Evolutionary conservation across 2,113 vertebrate genomes (phyloP), one percentile per base, ranked within the genome.

Genomic region (Dasypus novemcinctus): DNA sequence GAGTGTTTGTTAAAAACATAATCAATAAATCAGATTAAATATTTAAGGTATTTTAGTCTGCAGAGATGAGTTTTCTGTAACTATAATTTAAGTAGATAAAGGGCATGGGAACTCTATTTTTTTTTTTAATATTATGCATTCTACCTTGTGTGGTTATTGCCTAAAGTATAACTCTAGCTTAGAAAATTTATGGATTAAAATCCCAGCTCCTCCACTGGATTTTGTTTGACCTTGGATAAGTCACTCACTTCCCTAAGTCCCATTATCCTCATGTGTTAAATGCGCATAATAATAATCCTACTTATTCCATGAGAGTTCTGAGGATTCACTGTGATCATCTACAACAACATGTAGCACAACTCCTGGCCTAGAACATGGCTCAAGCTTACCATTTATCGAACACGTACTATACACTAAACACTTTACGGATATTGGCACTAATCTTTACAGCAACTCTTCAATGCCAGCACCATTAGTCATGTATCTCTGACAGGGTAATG

Each of bases 1-100:
- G 57, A 78, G n/a, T 85, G 71, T 38, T 49, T 78, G 72, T 87
- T 96, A 96, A 94, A 93, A 79, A 85, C 80, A 89, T 92, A 95
- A 80, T n/a, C 72, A 74, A 33, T 86, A 90, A 84, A 68, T 91
- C 74, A 79, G 57, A 74, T 95, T 57, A 91, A 89, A 96, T 93
- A 80, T 84, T 90, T 29, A 84, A 87, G 87, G 76, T 31, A n/a
- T 41, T 69, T 79, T 68, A 43, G 49, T 41, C 41, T 59, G 5
- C 27, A 64, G 38, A 93, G n/a, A 74, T 72, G 38, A 91, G 46
- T 54, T 86, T 84, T 96, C 81, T 95, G 49, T 41, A 89, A 96
- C 76, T 43, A 80, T 57, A 72, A 61, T 89, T 89, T 49, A 89
- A 89, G 5, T 49, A 76, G 41, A 33, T 27, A 68, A 64, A 82